phyloP scores from a whole-genome alignment of 2,113 vertebrate genomes.

The Trogon surrucura region DNA sequence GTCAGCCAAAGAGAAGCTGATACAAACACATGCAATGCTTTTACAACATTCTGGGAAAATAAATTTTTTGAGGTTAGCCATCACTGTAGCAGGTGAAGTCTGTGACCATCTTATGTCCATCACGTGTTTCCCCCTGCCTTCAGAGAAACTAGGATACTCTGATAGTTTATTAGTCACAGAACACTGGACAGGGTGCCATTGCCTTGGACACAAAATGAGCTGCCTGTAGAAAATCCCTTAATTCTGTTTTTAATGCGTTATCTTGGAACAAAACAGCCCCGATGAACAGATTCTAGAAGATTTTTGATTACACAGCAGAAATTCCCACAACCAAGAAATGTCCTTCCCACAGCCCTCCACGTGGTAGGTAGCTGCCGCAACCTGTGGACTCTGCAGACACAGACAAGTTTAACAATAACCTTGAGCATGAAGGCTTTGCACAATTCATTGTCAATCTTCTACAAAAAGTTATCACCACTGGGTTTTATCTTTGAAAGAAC shows the following conservation, averaged over 20 bases:
- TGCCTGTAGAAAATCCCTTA: background rate
- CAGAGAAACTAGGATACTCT: background rate
- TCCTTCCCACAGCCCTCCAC: background rate
- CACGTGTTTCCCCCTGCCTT: background rate
- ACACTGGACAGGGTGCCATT: background rate
- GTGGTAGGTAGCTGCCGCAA: background rate
- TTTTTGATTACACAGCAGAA: background rate
- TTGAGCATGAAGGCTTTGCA: background rate
- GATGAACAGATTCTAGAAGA: background rate
- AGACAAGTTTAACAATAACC: background rate
- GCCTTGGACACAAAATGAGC: background rate
- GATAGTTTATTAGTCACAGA: background rate
- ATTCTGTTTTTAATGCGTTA: background rate
- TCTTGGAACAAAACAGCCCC: background rate
- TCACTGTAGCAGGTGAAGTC: background rate
- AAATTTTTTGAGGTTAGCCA: background rate
- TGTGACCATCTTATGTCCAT: background rate
- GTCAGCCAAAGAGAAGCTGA: background rate
- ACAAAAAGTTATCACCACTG: background rate
- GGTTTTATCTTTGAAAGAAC: background rate
- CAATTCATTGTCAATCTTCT: background rate
- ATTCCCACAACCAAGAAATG: background rate
- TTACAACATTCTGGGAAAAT: background rate
- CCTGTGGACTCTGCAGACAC: background rate
- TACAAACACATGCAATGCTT: background rate